Evolutionary conservation across 2,888 invertebrate species (phyloP).

Genomic region (Ophonus ardosiacus): DNA sequence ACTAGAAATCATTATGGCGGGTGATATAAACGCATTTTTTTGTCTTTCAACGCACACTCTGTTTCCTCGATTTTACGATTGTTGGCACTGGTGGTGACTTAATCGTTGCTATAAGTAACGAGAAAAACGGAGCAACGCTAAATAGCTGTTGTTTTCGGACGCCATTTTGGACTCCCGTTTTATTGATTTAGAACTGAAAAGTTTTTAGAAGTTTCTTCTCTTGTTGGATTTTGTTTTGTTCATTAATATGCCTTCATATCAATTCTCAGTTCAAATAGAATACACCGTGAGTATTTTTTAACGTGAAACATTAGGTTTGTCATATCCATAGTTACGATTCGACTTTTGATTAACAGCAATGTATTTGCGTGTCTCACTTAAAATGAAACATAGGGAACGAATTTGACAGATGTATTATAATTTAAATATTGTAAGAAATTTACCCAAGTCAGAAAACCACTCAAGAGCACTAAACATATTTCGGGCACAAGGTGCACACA

Average conservation of each 20-base stretch:
- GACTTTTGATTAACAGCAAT: too few relatives aligned
- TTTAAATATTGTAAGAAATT: too few relatives aligned
- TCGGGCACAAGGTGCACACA: too few relatives aligned
- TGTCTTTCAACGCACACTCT: constrained; percentile 44
- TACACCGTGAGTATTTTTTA: too few relatives aligned
- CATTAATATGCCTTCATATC: not conserved
- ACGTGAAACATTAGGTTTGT: too few relatives aligned
- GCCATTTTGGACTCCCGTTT: constrained; percentile 10
- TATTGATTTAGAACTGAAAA: constrained; percentile 3
- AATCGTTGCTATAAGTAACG: constrained; percentile 42
- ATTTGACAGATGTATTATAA: too few relatives aligned
- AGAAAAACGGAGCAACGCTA: constrained; percentile 25
- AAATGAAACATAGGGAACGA: too few relatives aligned
- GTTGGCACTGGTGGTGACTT: constrained; percentile 41
- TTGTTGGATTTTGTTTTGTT: not conserved
- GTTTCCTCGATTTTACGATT: constrained; percentile 41
- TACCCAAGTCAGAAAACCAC: too few relatives aligned
- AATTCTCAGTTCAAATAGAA: not conserved
- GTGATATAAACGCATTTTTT: constrained; percentile 42
- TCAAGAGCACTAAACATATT: too few relatives aligned
- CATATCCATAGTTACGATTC: too few relatives aligned
- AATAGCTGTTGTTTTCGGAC: constrained; percentile 12
- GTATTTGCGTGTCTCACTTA: too few relatives aligned
- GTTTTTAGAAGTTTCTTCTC: not conserved
- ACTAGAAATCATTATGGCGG: constrained; percentile 55